phyloP scores from a whole-genome alignment of 35 echinoderm and acorn worm genomes.

The Lytechinus pictus region DNA sequence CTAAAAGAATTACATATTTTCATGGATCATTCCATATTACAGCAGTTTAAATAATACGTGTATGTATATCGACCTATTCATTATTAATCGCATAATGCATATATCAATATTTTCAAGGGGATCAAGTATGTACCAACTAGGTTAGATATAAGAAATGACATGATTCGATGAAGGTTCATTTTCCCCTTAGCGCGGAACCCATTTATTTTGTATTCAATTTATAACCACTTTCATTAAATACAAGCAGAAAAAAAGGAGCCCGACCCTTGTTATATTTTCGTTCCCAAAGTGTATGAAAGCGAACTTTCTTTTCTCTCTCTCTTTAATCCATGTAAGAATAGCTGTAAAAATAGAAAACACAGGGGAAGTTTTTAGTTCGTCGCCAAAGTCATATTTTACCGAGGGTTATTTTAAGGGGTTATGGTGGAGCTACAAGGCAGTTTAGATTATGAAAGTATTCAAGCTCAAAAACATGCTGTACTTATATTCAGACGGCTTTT shows the following conservation, averaged over 20 bases:
- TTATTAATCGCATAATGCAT: no score
- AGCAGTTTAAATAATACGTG: no score
- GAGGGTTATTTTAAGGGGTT: conserved; percentile 47
- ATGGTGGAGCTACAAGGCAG: neutral
- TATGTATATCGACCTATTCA: no score
- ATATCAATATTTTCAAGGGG: no score
- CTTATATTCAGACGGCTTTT: neutral
- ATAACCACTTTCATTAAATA: neutral
- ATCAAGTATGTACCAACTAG: no score
- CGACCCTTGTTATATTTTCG: conserved; percentile 8
- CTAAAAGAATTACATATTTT: no score
- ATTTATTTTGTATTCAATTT: neutral
- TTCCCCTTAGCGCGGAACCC: conserved; percentile 16
- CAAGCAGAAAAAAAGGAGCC: neutral
- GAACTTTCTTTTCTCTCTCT: neutral
- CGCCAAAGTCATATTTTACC: conserved; percentile 49
- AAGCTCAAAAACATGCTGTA: conserved; percentile 19
- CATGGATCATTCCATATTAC: no score
- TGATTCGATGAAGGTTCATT: neutral
- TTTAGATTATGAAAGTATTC: conserved; percentile 14
- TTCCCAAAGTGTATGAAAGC: conserved; percentile 30
- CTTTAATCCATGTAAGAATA: conserved; percentile 10
- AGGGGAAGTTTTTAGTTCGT: conserved; percentile 50
- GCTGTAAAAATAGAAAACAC: conserved; percentile 30
- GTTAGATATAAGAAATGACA: no score